Base-by-base conservation (phyloP, 2,113 vertebrate genomes). In the Pluvialis apricaria region DNA sequence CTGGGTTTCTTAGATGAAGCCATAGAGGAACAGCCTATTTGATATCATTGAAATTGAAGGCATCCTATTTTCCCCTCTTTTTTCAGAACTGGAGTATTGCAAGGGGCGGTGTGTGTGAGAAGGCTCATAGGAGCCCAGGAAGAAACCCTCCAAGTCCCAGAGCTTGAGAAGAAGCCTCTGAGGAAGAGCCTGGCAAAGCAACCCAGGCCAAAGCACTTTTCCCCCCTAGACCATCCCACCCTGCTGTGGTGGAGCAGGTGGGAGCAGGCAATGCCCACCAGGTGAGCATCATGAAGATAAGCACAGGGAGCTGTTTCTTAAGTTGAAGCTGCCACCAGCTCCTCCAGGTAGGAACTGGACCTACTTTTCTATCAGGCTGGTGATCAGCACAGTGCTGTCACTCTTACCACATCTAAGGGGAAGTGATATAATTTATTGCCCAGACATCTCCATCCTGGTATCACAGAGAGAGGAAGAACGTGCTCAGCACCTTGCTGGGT, bases 381-480 rank as follows among this genome's bases (percentile, higher is more conserved):
- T 29, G 38, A 34, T 58, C 7, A 64, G n/a, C 17, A 75, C 13
- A 19, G 32, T n/a, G 15, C 32, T 78, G 57, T 47, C 15, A 29
- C n/a, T 79, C 31, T 61, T 34, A 44, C 11, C 26, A 19, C 8
- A 38, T 55, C n/a, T 34, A 75, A 25, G 57, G 34, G 55, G 32
- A 68, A 70, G 24, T 1, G 5, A 49, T 45, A 4, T 4, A 11
- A 58, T 10, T 86, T 91, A 40, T 5, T 81, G 21, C 31, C 20
- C 31, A 15, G 65, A 28, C 7, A 13, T 47, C 38, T 61, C 51
- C 31, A 21, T 20, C 25, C 55, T 82, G 45, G 5, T 32, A 31
- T 18, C 3, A 1, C 28, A 52, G 28, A 31, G 25, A 62, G 31
- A 49, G 22, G 17, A 78, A 51, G 32, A 83, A 75, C 0, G 0